Evolutionary conservation across 2,113 vertebrate species (phyloP), one percentile per base, ranked within the genome.

Genomic region (Uria lomvia): DNA sequence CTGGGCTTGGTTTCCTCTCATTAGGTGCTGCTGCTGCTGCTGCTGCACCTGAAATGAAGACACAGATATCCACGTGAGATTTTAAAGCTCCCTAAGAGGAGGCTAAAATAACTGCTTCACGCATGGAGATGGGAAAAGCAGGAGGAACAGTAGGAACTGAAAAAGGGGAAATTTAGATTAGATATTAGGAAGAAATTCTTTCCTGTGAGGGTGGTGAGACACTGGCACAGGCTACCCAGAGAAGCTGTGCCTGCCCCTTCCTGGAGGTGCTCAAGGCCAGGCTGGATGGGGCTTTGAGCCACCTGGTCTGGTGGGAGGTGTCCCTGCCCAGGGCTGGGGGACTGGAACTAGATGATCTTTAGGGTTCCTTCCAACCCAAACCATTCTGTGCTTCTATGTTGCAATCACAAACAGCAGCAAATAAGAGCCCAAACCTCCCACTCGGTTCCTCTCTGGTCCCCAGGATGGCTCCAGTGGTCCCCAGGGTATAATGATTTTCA

Each of bases 11-110:
- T 71, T 97, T 27, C 97, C 98, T 63, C 90, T 93, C 21, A 98
- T 13, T 8, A 97, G 72, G 47, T 97, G 97, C 92, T 98, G 98
- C 88, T 97, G 97, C 72, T 97, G 97, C 72, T 96, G 97, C 95
- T 98, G 77, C 45, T 90, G 84, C 3, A 72, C 70, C 80, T 96
- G 92, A 56, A 94, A 58, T 16, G 50, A 78, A 92, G 73, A 53
- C 58, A 63, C 0, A 71, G 26, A 27, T 15, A 72, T 4, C 30
- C 45, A n/a, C 0, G 0, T 70, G 12, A 74, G 23, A 15, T 90
- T 60, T 81, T 70, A 40, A 88, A 81, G 59, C 22, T 78, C 58
- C 87, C 34, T 66, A 38, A 27, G 0, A 47, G 56, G 27, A 65
- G n/a, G 29, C 21, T 42, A 50, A 67, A 86, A 36, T 19, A 59